A percentile compares a stretch with the other conserved stretches of the same genome.
Evolutionary conservation across 2,888 invertebrate species (phyloP).

Genomic region (Eudasyphora cyanicolor): DNA sequence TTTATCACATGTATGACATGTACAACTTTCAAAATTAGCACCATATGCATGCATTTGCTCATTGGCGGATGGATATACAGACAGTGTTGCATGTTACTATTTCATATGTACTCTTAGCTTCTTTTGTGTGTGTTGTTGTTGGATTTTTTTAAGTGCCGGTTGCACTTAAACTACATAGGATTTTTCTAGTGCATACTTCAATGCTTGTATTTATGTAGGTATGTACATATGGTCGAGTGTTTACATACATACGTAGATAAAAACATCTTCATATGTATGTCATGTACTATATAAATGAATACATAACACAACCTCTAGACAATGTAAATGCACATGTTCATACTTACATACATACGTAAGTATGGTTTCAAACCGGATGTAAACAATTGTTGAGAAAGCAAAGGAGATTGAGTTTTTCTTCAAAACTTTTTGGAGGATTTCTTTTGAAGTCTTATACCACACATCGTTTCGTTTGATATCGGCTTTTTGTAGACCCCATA

Average conservation of each 20-base stretch:
- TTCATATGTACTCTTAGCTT: background rate
- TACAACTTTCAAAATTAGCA: background rate
- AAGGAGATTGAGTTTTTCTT: background rate
- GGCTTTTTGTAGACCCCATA: no score
- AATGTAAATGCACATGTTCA: background rate
- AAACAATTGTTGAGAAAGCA: slow-evolving; percentile 40
- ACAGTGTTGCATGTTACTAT: slow-evolving; percentile 16
- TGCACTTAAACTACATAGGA: slow-evolving; percentile 57
- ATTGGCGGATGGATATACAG: background rate
- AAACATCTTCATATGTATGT: background rate
- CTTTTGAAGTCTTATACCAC: background rate
- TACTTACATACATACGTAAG: background rate
- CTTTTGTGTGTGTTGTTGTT: slow-evolving; percentile 10
- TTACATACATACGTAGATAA: background rate
- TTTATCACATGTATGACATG: no score
- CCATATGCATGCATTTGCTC: background rate
- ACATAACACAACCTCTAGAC: background rate
- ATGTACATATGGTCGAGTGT: no score
- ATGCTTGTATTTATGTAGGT: no score
- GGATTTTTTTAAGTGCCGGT: slow-evolving; percentile 45
- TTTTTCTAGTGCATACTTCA: background rate
- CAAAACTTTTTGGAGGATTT: background rate
- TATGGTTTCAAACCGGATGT: slow-evolving; percentile 49
- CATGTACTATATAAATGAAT: background rate
- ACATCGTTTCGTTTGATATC: no score